phyloP scores from a whole-genome alignment of 2,797 vertebrate genomes.

The Mormyrops boulengeri region DNA sequence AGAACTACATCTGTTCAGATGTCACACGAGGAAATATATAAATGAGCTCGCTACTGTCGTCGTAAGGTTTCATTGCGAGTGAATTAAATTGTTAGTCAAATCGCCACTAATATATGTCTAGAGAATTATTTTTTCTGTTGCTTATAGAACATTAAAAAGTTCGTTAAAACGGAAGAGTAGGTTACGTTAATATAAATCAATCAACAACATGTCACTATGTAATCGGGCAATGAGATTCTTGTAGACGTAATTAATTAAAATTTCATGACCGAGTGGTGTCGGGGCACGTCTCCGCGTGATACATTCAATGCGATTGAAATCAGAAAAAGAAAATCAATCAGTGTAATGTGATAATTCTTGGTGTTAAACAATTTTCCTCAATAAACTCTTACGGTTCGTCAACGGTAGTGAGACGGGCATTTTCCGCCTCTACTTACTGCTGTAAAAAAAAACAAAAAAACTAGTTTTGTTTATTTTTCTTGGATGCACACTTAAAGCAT shows the following conservation, averaged over 20 bases:
- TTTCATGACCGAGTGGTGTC: background rate
- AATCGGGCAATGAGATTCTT: background rate
- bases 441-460: background rate
- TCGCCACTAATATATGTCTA: background rate
- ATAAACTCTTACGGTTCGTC: background rate
- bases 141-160: background rate
- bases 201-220: background rate
- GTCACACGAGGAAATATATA: background rate
- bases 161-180: background rate
- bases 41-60: background rate
- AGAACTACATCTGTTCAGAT: background rate
- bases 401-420: background rate
- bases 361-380: background rate
- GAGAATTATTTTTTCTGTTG: background rate
- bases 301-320: background rate
- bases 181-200: background rate
- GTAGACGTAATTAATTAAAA: background rate
- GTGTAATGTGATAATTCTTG: background rate
- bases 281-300: background rate
- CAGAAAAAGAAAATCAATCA: background rate
- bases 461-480: conserved; percentile 6
- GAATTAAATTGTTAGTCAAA: background rate
- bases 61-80: background rate
- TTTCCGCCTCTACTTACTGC: background rate
- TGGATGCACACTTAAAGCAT: background rate